Evolutionary conservation across 2,113 vertebrate species (phyloP).

Genomic region (Oxyura jamaicensis): DNA sequence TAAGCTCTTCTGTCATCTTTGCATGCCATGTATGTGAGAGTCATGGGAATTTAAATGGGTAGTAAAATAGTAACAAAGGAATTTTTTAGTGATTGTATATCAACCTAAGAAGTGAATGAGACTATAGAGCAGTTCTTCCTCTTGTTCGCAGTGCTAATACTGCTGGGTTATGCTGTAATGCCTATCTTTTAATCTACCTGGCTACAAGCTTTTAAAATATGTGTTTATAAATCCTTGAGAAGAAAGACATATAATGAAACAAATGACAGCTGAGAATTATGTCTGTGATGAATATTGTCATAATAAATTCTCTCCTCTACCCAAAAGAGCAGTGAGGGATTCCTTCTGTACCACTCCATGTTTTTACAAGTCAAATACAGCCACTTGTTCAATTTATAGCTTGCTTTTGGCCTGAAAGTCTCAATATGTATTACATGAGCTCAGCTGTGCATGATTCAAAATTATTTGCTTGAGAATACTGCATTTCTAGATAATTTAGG

Average conservation of each 20-base stretch:
- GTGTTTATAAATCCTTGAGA: conserved; percentile 22
- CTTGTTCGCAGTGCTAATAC: not conserved
- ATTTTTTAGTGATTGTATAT: not conserved
- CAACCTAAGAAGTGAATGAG: not conserved
- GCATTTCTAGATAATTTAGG: not conserved
- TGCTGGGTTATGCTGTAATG: not conserved
- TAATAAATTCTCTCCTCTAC: conserved; percentile 5
- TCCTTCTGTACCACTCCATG: not conserved
- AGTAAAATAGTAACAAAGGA: not conserved
- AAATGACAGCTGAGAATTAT: conserved; percentile 27
- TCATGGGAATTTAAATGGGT: not conserved
- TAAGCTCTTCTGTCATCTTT: not conserved
- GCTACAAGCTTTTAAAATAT: not conserved
- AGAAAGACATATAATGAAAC: conserved; percentile 20
- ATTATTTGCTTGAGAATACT: not conserved
- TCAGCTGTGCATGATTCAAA: not conserved
- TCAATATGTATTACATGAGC: not conserved
- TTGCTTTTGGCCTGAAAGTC: not conserved
- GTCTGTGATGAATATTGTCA: not conserved
- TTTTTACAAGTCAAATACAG: not conserved
- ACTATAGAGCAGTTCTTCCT: not conserved
- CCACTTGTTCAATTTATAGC: not conserved
- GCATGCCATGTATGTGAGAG: not conserved
- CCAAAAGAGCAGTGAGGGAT: not conserved
- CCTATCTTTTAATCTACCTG: not conserved